Evolutionary conservation across 2,888 invertebrate species (phyloP).

Genomic region (Priocnemis perturbator): DNA sequence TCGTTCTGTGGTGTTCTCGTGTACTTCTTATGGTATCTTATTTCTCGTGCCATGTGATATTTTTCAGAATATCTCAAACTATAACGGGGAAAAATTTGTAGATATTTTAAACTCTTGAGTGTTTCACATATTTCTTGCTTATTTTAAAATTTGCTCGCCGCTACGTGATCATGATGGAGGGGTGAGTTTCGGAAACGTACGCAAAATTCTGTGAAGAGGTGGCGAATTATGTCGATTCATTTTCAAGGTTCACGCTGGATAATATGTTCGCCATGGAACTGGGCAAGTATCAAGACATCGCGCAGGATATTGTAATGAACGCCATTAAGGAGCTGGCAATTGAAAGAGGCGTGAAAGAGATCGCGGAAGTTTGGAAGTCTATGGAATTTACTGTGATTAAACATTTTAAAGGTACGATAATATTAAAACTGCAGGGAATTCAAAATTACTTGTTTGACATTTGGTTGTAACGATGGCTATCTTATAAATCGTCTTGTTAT

Average conservation of each 20-base stretch:
- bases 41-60: too few relatives aligned
- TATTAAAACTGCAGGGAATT: too few relatives aligned
- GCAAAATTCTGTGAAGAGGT: conserved; percentile 8
- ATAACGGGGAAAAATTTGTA: not conserved
- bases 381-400: conserved; percentile 81
- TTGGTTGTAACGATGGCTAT: too few relatives aligned
- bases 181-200: conserved; percentile 5
- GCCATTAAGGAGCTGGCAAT: conserved; percentile 95
- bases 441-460: too few relatives aligned
- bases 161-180: not conserved
- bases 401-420: conserved; percentile 80
- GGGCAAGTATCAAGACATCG: conserved; percentile 89
- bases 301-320: conserved; percentile 90
- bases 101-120: not conserved
- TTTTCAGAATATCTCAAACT: too few relatives aligned
- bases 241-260: conserved; percentile 87
- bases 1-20: too few relatives aligned
- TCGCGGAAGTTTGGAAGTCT: conserved; percentile 85
- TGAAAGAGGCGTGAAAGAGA: conserved; percentile 90
- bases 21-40: too few relatives aligned
- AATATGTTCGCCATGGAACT: conserved; percentile 96
- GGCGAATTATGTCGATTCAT: conserved; percentile 1
- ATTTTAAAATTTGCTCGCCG: not conserved
- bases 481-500: too few relatives aligned
- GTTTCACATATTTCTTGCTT: not conserved